phyloP scores from a whole-genome alignment of 2,113 vertebrate genomes.

The Myocastor coypus region DNA sequence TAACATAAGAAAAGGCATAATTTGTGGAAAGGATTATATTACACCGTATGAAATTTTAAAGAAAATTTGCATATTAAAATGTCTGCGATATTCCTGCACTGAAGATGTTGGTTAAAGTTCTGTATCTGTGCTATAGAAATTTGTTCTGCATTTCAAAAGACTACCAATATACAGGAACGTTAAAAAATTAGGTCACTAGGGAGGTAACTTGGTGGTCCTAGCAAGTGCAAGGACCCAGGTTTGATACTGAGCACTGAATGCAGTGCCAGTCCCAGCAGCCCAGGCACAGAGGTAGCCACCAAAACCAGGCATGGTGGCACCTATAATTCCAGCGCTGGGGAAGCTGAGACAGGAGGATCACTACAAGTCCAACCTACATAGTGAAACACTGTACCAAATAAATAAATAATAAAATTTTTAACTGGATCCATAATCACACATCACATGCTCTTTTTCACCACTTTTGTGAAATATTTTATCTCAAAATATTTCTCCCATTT shows the following conservation, averaged over 20 bases:
- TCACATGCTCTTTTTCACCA: not conserved
- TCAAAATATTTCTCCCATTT: conserved; percentile 20
- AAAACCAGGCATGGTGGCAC: no score
- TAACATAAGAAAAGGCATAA: conserved; percentile 56
- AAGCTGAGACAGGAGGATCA: no score
- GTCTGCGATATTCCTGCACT: conserved; percentile 23
- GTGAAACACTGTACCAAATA: no score
- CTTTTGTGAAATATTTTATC: not conserved
- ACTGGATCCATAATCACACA: not conserved
- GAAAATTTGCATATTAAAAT: conserved; percentile 62
- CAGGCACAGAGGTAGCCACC: no score
- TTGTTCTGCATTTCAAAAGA: conserved; percentile 15
- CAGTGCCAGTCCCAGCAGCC: no score
- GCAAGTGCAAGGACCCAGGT: no score
- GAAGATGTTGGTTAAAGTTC: conserved; percentile 46
- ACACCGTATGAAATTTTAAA: conserved; percentile 51
- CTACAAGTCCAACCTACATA: no score
- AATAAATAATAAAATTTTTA: not conserved
- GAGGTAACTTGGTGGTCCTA: no score
- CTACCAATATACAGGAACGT: not conserved
- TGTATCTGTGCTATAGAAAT: conserved; percentile 26
- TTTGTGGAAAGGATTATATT: conserved; percentile 38
- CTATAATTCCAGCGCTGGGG: no score
- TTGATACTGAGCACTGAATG: no score
- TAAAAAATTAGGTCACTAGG: not conserved